A percentile compares a stretch with the other conserved stretches of the same genome.
These are phyloP conservation scores for Drosophila setifemur DNA, from an alignment of 1,140 invertebrate genomes.

Conservation along the genomic window DNA sequence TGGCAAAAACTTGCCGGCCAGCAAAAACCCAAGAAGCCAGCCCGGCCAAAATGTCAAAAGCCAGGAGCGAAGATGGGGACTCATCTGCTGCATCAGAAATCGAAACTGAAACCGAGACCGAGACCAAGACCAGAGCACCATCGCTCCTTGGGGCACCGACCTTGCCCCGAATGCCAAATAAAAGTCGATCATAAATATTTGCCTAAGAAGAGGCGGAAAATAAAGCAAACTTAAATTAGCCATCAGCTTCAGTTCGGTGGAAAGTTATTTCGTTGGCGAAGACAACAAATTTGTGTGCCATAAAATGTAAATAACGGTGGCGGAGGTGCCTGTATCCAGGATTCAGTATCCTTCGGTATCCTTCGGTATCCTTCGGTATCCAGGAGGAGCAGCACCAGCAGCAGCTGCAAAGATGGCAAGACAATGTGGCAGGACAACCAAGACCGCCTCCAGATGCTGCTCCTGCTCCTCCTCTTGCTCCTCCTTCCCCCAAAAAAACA, in stretches of 20 bases:
- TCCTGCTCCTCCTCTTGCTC: not conserved
- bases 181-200: slow-evolving; percentile 78
- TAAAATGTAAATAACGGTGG: slow-evolving; percentile 72
- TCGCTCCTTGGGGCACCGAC: slow-evolving; percentile 19
- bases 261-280: slow-evolving; percentile 1
- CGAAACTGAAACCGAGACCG: slow-evolving; percentile 1
- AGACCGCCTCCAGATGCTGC: slow-evolving; percentile 33
- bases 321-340: slow-evolving; percentile 20
- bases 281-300: slow-evolving; percentile 41
- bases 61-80: slow-evolving; percentile 22
- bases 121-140: not conserved
- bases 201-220: slow-evolving; percentile 36
- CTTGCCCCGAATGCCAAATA: slow-evolving; percentile 46
- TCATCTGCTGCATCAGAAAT: not conserved
- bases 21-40: slow-evolving; percentile 5
- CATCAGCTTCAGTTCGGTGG: slow-evolving; percentile 29
- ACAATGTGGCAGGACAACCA: slow-evolving; percentile 20
- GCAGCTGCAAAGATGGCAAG: slow-evolving; percentile 29
- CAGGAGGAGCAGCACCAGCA: slow-evolving; percentile 7
- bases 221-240: slow-evolving; percentile 74
- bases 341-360: too few species aligned
- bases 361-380: too few species aligned
- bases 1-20: slow-evolving; percentile 44
- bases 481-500: not conserved
- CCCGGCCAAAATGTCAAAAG: slow-evolving; percentile 55